Conservation (phyloP, 2,888 invertebrate species). For the Volucella bombylans region DNA sequence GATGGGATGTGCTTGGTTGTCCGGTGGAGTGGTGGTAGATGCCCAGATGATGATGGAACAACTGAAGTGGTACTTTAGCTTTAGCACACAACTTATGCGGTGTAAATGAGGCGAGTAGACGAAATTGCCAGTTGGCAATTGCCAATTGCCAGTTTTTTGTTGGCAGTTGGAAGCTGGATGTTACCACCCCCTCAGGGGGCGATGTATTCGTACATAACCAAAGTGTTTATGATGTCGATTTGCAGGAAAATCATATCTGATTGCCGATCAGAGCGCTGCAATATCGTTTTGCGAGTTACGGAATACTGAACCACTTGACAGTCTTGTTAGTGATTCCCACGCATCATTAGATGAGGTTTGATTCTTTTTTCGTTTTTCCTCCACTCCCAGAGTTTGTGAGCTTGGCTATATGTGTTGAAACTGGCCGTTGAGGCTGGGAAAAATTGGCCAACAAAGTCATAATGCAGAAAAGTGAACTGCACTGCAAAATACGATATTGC, state of each 20-base stretch:
- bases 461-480: no score
- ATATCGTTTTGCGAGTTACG: conserved; percentile 58
- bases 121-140: conserved; percentile 22
- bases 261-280: conserved; percentile 54
- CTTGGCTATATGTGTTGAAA: no score
- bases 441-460: no score
- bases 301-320: conserved; percentile 43
- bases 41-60: conserved; percentile 34
- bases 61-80: conserved; percentile 47
- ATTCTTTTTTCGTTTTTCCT: no score
- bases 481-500: no score
- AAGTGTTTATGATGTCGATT: conserved; percentile 70
- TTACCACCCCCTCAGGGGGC: conserved; percentile 32
- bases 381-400: no score
- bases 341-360: conserved; percentile 54
- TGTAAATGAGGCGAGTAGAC: conserved; percentile 64
- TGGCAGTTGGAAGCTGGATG: no score
- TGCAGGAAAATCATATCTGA: conserved; percentile 53
- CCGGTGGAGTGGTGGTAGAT: conserved; percentile 12
- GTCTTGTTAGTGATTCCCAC: conserved; percentile 66
- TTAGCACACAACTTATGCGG: conserved; percentile 59
- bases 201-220: conserved; percentile 15
- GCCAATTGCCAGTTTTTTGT: conserved; percentile 8
- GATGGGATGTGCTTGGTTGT: no score
- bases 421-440: no score